Evolutionary conservation across 2,797 vertebrate genomes (phyloP).

Genomic region (Rhinichthys osculus): DNA sequence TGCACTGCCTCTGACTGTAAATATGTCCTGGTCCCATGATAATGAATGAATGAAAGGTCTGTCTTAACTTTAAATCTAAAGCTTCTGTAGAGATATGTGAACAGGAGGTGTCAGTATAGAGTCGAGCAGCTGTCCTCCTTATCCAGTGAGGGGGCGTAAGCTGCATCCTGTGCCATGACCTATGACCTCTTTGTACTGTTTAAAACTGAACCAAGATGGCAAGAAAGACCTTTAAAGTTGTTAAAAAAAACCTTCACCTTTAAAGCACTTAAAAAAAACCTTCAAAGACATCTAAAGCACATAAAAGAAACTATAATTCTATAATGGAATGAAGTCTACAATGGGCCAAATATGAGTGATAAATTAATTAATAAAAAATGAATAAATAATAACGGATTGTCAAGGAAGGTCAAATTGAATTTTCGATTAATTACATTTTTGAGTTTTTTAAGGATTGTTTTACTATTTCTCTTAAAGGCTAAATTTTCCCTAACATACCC

Average conservation of each 20-base stretch:
- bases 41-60: not conserved
- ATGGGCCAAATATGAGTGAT: not conserved
- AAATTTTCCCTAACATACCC: slow-evolving; percentile 88
- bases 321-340: not conserved
- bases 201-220: slow-evolving; percentile 17
- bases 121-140: not conserved
- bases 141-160: not conserved
- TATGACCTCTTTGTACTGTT: slow-evolving; percentile 20
- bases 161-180: slow-evolving; percentile 23
- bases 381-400: not conserved
- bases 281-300: not conserved
- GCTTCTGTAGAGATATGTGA: not conserved
- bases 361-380: too few relatives aligned
- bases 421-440: not conserved
- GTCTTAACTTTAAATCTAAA: slow-evolving; percentile 6
- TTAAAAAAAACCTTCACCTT: not conserved
- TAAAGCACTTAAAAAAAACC: not conserved
- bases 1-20: slow-evolving; percentile 1
- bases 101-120: slow-evolving; percentile 59
- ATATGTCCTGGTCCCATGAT: slow-evolving; percentile 26
- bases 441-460: not conserved
- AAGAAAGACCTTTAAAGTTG: not conserved
- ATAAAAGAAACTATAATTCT: not conserved
- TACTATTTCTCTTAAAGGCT: slow-evolving; percentile 66
- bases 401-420: not conserved